A percentile compares a stretch with the other conserved stretches of the same genome.
Conservation (phyloP, 1,140 invertebrate species). For the Daktulosphaira vitifoliae region DNA sequence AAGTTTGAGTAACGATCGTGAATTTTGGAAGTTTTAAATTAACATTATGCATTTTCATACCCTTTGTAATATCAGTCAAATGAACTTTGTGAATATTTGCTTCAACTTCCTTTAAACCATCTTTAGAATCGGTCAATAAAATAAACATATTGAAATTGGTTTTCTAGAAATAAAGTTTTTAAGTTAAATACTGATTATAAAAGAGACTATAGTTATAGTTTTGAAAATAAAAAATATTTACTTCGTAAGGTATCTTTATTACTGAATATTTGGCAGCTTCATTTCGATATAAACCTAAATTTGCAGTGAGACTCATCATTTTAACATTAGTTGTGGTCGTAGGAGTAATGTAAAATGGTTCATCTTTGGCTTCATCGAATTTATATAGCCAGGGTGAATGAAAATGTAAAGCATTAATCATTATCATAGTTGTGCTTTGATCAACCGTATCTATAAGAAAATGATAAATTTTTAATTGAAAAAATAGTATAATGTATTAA, state of each 20-base stretch:
- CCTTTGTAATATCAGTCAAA: not conserved
- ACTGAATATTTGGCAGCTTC: slow-evolving; percentile 45
- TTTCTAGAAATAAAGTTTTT: too few species aligned
- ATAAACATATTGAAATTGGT: slow-evolving; percentile 11
- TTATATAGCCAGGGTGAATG: slow-evolving; percentile 59
- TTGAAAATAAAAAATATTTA: too few species aligned
- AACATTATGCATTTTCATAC: slow-evolving; percentile 9
- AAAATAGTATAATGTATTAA: too few species aligned
- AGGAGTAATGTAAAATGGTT: slow-evolving; percentile 47
- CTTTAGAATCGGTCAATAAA: slow-evolving; percentile 7
- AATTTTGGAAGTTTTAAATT: slow-evolving; percentile 12
- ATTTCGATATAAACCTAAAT: slow-evolving; percentile 46
- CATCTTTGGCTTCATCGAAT: slow-evolving; percentile 46
- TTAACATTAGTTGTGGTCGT: slow-evolving; percentile 48
- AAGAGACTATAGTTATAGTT: too few species aligned
- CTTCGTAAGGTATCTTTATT: slow-evolving; percentile 51
- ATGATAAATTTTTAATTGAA: too few species aligned
- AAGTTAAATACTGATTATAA: too few species aligned
- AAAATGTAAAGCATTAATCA: slow-evolving; percentile 79
- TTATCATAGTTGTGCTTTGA: slow-evolving; percentile 51
- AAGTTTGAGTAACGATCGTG: not conserved
- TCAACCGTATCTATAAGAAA: slow-evolving; percentile 46
- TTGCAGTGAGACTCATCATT: slow-evolving; percentile 54
- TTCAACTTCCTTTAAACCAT: slow-evolving; percentile 5
- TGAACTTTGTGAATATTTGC: slow-evolving; percentile 12